These are phyloP conservation scores for Chelonoidis abingdonii DNA, from an alignment of 2,113 vertebrate genomes.

Conservation along the genomic window DNA sequence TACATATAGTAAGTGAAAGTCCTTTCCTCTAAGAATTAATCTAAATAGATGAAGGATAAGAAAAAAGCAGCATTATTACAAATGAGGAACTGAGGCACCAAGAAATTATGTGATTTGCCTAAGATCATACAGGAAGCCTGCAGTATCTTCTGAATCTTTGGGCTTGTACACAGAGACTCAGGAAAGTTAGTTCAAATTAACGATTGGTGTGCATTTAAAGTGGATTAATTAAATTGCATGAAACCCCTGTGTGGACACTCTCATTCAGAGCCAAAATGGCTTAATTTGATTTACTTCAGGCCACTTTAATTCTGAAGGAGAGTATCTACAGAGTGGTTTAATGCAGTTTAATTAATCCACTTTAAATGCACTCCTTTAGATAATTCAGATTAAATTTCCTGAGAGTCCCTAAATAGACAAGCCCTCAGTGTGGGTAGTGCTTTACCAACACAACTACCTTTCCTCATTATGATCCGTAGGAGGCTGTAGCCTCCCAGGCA, in stretches of 20 bases:
- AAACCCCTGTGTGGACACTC: neutral
- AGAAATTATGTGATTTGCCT: rapidly evolving
- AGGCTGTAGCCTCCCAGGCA: neutral
- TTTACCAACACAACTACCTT: neutral
- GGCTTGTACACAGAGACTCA: neutral
- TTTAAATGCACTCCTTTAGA: neutral
- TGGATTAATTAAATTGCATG: neutral
- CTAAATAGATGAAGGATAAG: neutral
- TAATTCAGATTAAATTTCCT: neutral
- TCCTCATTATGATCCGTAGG: neutral
- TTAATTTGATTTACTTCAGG: neutral
- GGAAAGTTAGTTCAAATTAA: neutral
- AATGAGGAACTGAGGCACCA: neutral
- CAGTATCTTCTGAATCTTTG: neutral
- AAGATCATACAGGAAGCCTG: neutral
- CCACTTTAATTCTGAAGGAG: neutral
- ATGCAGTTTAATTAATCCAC: neutral
- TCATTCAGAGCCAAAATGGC: neutral
- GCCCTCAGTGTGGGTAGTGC: neutral
- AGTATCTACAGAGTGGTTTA: neutral
- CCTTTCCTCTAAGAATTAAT: neutral
- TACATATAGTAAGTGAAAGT: neutral
- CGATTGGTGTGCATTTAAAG: neutral
- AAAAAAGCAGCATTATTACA: neutral
- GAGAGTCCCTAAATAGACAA: neutral